These are phyloP conservation scores for Dendrolimus kikuchii DNA, from an alignment of 1,140 invertebrate genomes.

Conservation along the genomic window DNA sequence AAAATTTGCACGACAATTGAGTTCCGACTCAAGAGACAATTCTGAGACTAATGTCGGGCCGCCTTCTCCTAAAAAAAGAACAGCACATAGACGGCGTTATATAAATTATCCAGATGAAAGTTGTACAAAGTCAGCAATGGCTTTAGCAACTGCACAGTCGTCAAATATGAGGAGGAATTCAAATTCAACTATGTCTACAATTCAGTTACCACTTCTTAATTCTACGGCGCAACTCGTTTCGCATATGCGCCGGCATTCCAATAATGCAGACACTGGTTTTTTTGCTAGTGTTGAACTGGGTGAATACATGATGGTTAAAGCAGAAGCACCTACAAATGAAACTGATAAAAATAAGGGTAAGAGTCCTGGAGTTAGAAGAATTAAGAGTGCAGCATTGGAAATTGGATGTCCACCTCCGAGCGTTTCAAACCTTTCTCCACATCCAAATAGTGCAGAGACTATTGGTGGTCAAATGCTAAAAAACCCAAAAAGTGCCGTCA, in stretches of 20 bases:
- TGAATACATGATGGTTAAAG: slow-evolving; percentile 68
- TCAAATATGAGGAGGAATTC: slow-evolving; percentile 73
- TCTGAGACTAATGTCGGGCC: slow-evolving; percentile 63
- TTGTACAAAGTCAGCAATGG: slow-evolving; percentile 65
- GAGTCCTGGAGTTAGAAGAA: slow-evolving; percentile 73
- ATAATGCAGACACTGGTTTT: slow-evolving; percentile 74
- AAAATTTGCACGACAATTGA: slow-evolving; percentile 60
- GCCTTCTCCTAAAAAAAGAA: slow-evolving; percentile 60
- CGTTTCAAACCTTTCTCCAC: slow-evolving; percentile 75
- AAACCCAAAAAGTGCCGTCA: slow-evolving; percentile 74
- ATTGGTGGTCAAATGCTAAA: slow-evolving; percentile 76
- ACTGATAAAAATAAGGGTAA: slow-evolving; percentile 55
- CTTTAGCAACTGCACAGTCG: slow-evolving; percentile 49
- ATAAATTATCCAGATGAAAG: slow-evolving; percentile 62
- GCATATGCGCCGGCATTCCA: slow-evolving; percentile 75
- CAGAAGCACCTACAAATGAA: slow-evolving; percentile 47
- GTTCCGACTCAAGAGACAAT: slow-evolving; percentile 69
- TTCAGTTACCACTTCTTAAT: slow-evolving; percentile 69
- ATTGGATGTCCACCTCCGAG: slow-evolving; percentile 77
- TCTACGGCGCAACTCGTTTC: slow-evolving; percentile 66
- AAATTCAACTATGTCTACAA: slow-evolving; percentile 74
- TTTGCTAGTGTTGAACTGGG: slow-evolving; percentile 71
- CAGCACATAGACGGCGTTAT: slow-evolving; percentile 49
- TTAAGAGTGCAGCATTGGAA: slow-evolving; percentile 78
- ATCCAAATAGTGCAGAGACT: slow-evolving; percentile 79